These are phyloP conservation scores for Eueremaeus valkanovi DNA, from an alignment of 2,888 invertebrate genomes.

Conservation along the genomic window DNA sequence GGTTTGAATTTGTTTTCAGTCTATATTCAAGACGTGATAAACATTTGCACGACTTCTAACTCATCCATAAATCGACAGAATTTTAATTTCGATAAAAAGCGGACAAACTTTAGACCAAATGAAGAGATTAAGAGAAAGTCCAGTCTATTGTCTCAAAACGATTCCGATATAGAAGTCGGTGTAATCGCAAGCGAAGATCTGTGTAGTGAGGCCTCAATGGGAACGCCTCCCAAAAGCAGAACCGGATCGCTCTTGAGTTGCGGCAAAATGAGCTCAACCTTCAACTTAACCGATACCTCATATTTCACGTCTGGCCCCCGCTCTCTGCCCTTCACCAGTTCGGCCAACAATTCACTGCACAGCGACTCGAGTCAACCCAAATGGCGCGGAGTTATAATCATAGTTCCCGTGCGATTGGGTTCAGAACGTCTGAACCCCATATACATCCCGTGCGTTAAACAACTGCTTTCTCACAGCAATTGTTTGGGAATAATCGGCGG, in stretches of 20 bases:
- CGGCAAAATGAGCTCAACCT: neutral
- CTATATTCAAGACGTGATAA: constrained; percentile 70
- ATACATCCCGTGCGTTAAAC: constrained; percentile 76
- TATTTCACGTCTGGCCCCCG: constrained; percentile 19
- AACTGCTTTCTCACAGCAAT: constrained; percentile 66
- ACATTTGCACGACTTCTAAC: constrained; percentile 52
- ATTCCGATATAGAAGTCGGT: constrained; percentile 20
- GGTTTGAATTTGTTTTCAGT: constrained; percentile 54
- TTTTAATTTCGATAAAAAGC: constrained; percentile 10
- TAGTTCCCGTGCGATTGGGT: constrained; percentile 82
- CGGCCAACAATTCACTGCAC: constrained; percentile 1
- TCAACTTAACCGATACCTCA: constrained; percentile 30
- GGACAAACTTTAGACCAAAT: neutral
- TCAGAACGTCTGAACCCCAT: constrained; percentile 77
- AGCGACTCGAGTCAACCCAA: constrained; percentile 13
- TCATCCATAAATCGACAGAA: constrained; percentile 7
- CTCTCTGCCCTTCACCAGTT: constrained; percentile 8
- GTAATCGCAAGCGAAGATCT: neutral
- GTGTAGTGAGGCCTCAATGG: neutral
- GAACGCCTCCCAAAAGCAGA: neutral
- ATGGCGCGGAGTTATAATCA: constrained; percentile 73
- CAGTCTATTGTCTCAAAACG: constrained; percentile 11
- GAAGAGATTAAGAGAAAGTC: neutral
- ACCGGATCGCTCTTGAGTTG: neutral
- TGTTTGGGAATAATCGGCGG: constrained; percentile 92